Evolutionary conservation across 1,140 invertebrate genomes (phyloP), one percentile per base, ranked within the genome.

Genomic region (Vanessa tameamea): DNA sequence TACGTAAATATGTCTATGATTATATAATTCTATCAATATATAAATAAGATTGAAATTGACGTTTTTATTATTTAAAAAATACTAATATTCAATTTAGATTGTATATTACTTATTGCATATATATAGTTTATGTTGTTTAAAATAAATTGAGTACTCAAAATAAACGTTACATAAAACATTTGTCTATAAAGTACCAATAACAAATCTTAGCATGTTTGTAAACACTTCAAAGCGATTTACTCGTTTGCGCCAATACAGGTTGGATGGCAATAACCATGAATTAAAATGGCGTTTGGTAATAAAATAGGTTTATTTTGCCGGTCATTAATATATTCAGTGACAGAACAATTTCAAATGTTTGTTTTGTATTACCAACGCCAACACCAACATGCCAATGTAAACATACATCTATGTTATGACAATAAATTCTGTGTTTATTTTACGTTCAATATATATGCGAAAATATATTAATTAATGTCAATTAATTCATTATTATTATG

Each of bases 341-440:
- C 79, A 82, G 78, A 75, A 77, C 77, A 83, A 84, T 83, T 82
- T 84, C 77, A 80, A 81, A 78, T 82, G 85, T 87, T 87, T 85
- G 78, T 76, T 67, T 78, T 84, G 77, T 79, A 86, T 85, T 82
- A 83, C 78, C 72, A 83, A 59, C 9, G 23, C 57, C 57, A 77
- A 16, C 73, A 74, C 67, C 73, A 78, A 82, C 53, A 57, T 79
- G 80, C 81, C 53, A 61, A 61, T n/a, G 16, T 61, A 61, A 61
- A 61, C 57, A 37, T 61, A 6, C 57, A 37, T 57, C 53, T 23
- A 37, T 37, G 57, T 61, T 61, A 61, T 61, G 23, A 61, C 16
- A 14, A 26, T 31, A 5, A 61, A 61, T 61, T 61, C 15, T 15
- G 31, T 37, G 57, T 37, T 61, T 61, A 37, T 15, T 12, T 59